Base-by-base conservation (phyloP, 2,113 vertebrate species). In the Callipepla californica region DNA sequence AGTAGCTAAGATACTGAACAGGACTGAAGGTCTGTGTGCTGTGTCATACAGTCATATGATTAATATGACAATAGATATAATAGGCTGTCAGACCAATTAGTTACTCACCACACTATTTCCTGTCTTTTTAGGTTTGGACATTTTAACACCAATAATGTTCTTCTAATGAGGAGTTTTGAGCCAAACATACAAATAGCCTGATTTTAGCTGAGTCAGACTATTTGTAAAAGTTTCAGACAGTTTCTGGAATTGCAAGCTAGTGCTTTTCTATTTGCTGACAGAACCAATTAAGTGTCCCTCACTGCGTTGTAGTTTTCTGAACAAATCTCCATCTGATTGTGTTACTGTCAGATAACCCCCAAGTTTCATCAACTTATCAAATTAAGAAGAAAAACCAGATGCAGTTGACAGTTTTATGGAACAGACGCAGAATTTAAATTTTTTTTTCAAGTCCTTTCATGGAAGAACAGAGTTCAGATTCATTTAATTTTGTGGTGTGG, bases 221-320 rank as follows among this genome's bases (percentile, higher is more conserved):
- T 62, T 81, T 85, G 28, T 92, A 73, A 84, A 93, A 89, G 45
- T 70, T 93, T 87, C 89, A 66, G 81, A 91, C 55, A 47, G 34
- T 79, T 90, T 86, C 65, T 90, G 69, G 61, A 94, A 95, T 83
- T 80, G 93, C 72, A 94, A 83, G 80, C 80, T 84, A 84, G 55
- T 77, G 82, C 38, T 38, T 88, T 88, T 85, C 47, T 55, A 78
- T 77, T 88, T 93, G 83, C 92, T 96, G 93, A 94, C 88, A 95
- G 59, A 94, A 70, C 51, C 85, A 80, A 95, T 88, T 90, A 89
- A 76, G 32, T 62, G 92, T 86, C 68, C 48, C 13, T 95, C 72
- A 30, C 63, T 44, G 20, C 44, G 45, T 44, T 80, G 77, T 65
- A 80, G 72, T 86, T 93, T 92, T 88, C 68, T 88, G 61, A 90